Percentiles rank a stretch among this genome's conserved stretches.
Conservation (phyloP, 2,113 vertebrate species). For the Gnathonemus echidnorhynchus region DNA sequence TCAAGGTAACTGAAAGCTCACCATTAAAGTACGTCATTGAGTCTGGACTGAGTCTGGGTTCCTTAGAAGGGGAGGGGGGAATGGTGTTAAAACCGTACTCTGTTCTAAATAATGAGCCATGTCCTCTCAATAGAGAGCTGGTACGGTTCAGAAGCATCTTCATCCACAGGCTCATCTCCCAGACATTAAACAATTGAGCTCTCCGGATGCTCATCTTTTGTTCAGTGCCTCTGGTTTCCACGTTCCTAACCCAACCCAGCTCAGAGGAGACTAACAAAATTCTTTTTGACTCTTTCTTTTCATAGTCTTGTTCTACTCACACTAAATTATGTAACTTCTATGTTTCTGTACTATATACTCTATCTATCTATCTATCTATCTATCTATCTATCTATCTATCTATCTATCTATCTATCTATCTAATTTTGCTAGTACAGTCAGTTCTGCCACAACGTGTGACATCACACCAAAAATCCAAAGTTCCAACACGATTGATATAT, state of each 20-base stretch:
- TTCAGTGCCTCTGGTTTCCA: background rate
- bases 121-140: background rate
- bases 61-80: background rate
- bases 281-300: background rate
- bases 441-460: background rate
- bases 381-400: too few relatives aligned
- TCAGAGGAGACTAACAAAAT: background rate
- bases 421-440: background rate
- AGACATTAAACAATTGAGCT: background rate
- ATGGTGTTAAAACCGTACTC: background rate
- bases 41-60: background rate
- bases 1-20: constrained; percentile 23
- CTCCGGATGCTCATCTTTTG: background rate
- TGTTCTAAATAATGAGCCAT: background rate
- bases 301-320: background rate
- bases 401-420: too few relatives aligned
- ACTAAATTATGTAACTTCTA: background rate
- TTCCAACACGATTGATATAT: background rate
- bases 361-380: background rate
- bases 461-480: background rate
- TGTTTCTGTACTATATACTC: background rate
- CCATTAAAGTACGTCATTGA: background rate
- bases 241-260: background rate
- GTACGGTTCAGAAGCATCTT: background rate
- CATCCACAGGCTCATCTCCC: background rate